Percentiles rank a stretch among this genome's conserved stretches.
phyloP scores from a whole-genome alignment of 2,113 vertebrate species.

The Pangasianodon hypophthalmus region DNA sequence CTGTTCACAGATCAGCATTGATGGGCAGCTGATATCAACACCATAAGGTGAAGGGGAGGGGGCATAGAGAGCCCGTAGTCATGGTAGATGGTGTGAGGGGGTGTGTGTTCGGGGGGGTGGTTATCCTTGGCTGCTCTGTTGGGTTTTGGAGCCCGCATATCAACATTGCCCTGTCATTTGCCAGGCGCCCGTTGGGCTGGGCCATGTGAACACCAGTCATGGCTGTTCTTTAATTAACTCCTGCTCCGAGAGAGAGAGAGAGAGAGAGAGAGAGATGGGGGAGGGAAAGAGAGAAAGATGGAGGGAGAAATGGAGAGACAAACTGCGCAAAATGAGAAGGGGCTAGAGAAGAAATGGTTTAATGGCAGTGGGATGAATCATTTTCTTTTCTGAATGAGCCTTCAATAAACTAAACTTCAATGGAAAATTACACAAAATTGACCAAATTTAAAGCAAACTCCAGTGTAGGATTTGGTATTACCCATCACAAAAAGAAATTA shows the following conservation, averaged over 20 bases:
- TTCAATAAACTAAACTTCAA: background rate
- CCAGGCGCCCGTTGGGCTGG: constrained; percentile 57
- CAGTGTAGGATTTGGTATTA: background rate
- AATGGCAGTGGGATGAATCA: background rate
- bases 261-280: constrained; percentile 5
- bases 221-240: constrained; percentile 60
- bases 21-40: constrained; percentile 23
- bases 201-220: constrained; percentile 47
- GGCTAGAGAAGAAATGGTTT: constrained; percentile 8
- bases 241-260: constrained; percentile 27
- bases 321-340: constrained; percentile 29
- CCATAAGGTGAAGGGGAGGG: constrained; percentile 38
- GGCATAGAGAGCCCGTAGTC: constrained; percentile 29
- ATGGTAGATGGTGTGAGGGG: constrained; percentile 33
- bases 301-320: constrained; percentile 1
- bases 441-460: background rate
- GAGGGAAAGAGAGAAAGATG: constrained; percentile 8
- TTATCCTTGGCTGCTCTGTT: constrained; percentile 33
- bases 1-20: constrained; percentile 30
- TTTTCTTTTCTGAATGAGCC: constrained; percentile 17
- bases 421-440: background rate
- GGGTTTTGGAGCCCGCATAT: constrained; percentile 51
- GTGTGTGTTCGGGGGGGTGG: constrained; percentile 9
- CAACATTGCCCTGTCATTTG: constrained; percentile 52
- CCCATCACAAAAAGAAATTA: background rate